Evolutionary conservation across 1,140 invertebrate species (phyloP), one percentile per base, ranked within the genome.

Genomic region (Leptinotarsa defecta): DNA sequence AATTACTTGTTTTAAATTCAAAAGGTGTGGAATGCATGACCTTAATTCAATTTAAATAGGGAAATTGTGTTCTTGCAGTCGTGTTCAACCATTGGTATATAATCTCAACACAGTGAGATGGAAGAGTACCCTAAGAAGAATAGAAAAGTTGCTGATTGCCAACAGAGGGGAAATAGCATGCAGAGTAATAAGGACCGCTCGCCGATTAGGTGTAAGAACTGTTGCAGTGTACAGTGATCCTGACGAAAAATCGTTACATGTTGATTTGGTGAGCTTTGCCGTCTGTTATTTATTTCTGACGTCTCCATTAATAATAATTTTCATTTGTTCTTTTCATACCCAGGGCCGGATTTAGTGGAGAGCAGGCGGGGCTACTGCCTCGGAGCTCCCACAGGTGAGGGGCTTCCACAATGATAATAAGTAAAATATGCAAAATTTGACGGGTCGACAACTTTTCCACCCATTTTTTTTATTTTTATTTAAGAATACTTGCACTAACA

Each of bases 111-210:
- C 17, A 49, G 20, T 48, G 77, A 80, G 83, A 82, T 81, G 77
- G 74, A 81, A 77, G 65, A 82, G 80, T 70, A 80, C 77, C 68
- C 68, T 80, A 52, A 80, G 70, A 75, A 77, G 76, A 74, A 93
- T 95, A 49, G 89, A 89, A 64, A 95, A 94, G 87, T 88, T 98
- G 27, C 84, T 99, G 11, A 96, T 99, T 80, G 97, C 98, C 17
- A 99, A 99, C 86, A 88, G 98, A 81, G 98, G 98, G 20, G 98
- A 99, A 88, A 99, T 99, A 86, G 97, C 98, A 67, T 98, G 96
- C 84, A 89, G 98, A 57, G 92, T 99, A 6, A 92, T 95, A 75
- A 89, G 90, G 84, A 98, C 97, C 6, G 96, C 98, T 0, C 91
- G 91, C 78, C 94, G 92, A 81, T 87, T 99, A 74, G 97, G 97